Evolutionary conservation across 2,888 invertebrate genomes (phyloP), one percentile per base, ranked within the genome.

Genomic region (Rambutsinella grinnellia): DNA sequence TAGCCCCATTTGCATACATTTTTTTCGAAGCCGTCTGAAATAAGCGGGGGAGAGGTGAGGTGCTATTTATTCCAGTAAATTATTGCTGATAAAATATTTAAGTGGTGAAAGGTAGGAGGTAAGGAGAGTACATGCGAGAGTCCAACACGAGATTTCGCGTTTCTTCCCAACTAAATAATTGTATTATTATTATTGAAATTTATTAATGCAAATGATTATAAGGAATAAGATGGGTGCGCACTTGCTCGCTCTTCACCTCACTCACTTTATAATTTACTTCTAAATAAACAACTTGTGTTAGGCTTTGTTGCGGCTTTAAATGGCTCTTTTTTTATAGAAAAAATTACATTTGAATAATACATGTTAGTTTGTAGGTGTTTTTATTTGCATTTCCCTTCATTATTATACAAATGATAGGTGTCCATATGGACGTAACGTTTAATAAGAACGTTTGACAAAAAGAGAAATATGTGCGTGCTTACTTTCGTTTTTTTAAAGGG

Each of bases 81-180:
- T 36, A 60, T 68, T 57, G 44, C 66, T 46, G 68, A 68, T 68
- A 47, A 58, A 58, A 68, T 58, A 68, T 67, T 58, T 49, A 68
- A 54, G 47, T 54, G 65, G 53, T 65, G 54, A 66, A 57, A 57
- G 56, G 66, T 54, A 54, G 28, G 54, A 27, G 51, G 53, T 27
- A 24, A 23, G 24, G n/a, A n/a, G 54, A 36, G 36, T 53, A 49
- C 54, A 44, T 21, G 19, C 10, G 28, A n/a, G n/a, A 21, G 19
- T n/a, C 36, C 21, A 21, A 65, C 63, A 65, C 63, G 63, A 65
- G 23, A 53, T 23, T 28, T 65, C 24, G 63, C 63, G 53, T 65
- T 62, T 53, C 36, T 8, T 36, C 36, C 6, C 36, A 8, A 19
- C 51, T 19, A 51, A 51, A 17, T 19, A 51, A 51, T 51, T 5